These are phyloP conservation scores for Acrocephalus kingi DNA, from an alignment of 2,113 vertebrate genomes.

Conservation along the genomic window DNA sequence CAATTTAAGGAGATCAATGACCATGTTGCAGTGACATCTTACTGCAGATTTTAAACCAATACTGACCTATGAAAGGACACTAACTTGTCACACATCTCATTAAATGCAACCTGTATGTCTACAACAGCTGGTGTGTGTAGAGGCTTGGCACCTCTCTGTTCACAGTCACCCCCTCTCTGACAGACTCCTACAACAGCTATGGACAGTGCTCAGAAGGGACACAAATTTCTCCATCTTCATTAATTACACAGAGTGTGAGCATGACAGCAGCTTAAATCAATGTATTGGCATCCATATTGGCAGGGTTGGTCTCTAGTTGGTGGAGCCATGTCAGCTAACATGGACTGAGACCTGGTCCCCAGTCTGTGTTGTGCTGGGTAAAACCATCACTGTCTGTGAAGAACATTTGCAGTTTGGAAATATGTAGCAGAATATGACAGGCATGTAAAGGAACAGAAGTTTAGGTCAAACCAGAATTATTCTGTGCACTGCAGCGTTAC, in stretches of 20 bases:
- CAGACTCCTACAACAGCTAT: rapidly evolving
- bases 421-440: background rate
- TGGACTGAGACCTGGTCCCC: rapidly evolving
- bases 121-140: background rate
- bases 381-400: background rate
- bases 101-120: background rate
- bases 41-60: background rate
- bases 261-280: rapidly evolving
- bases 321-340: background rate
- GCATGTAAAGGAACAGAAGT: background rate
- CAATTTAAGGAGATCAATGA: background rate
- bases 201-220: background rate
- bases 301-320: background rate
- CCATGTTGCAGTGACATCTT: background rate
- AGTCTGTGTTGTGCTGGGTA: background rate
- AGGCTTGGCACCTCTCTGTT: background rate
- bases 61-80: background rate
- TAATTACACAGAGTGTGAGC: background rate
- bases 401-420: background rate
- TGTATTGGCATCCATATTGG: background rate
- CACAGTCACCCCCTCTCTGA: background rate
- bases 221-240: background rate
- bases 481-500: background rate
- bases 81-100: background rate
- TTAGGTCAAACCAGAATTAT: background rate